Conservation (phyloP, 2,797 vertebrate genomes). For the Neomorphus geoffroyi region DNA sequence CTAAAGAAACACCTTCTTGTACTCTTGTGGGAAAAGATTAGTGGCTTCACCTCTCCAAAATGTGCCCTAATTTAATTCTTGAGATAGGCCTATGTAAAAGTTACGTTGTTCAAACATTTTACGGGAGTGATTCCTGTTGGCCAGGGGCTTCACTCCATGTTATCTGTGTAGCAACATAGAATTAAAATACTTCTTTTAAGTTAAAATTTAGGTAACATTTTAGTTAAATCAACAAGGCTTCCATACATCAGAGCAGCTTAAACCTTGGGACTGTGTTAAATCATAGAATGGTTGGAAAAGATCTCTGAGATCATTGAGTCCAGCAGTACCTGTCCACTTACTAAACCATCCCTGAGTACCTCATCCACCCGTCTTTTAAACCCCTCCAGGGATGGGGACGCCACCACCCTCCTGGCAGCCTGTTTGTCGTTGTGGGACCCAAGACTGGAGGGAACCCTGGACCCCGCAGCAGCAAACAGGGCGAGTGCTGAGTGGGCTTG, state of each 20-base stretch:
- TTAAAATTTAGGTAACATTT: not conserved
- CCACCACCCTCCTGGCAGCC: too few species aligned
- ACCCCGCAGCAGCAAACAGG: not conserved
- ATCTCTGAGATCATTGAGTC: too few species aligned
- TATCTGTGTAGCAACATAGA: too few species aligned
- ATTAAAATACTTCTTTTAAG: not conserved
- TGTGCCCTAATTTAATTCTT: not conserved
- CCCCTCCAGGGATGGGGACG: too few species aligned
- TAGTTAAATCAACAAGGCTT: not conserved
- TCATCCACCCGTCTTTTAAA: too few species aligned
- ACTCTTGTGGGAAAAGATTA: not conserved
- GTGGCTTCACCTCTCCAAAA: not conserved
- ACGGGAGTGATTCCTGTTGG: not conserved
- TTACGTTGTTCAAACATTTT: not conserved
- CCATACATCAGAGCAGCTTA: not conserved
- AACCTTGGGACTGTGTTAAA: not conserved
- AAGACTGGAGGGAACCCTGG: too few species aligned
- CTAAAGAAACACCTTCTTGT: not conserved
- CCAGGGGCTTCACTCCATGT: not conserved
- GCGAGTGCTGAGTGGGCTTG: not conserved
- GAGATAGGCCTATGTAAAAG: accelerated
- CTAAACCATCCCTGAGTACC: too few species aligned
- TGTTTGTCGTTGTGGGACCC: not conserved
- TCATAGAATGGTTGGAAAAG: too few species aligned
- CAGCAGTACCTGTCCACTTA: too few species aligned